Evolutionary conservation across 2,113 vertebrate genomes (phyloP).

Genomic region (Arizona elegans): DNA sequence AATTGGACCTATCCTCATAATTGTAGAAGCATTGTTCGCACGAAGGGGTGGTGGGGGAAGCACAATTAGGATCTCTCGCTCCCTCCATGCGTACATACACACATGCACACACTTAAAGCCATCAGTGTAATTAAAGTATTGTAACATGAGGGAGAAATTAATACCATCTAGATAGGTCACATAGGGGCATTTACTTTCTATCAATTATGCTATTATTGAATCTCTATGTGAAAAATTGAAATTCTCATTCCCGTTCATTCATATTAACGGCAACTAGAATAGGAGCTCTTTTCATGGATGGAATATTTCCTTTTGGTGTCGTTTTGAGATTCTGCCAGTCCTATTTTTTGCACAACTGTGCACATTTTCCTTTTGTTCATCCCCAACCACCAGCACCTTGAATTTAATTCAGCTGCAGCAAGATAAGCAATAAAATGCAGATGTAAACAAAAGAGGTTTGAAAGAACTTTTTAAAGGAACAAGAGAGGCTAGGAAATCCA

Average conservation of each 20-base stretch:
- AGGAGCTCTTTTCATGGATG: neutral
- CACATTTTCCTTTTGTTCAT: neutral
- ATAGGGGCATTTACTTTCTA: neutral
- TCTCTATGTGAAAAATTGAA: neutral
- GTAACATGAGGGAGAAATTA: neutral
- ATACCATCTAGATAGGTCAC: neutral
- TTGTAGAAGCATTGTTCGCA: neutral
- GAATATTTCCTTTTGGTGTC: neutral
- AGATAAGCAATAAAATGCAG: neutral
- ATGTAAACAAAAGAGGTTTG: constrained; percentile 29
- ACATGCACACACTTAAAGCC: neutral
- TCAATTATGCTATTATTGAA: neutral
- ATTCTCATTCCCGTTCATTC: neutral
- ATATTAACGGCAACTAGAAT: neutral
- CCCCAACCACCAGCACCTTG: no score
- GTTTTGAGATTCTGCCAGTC: constrained; percentile 17
- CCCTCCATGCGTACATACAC: neutral
- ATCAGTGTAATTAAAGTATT: constrained; percentile 5
- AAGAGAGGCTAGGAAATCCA: constrained; percentile 16
- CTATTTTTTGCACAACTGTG: neutral
- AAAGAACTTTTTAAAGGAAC: constrained; percentile 14
- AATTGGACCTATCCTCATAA: neutral
- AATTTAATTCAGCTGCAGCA: neutral
- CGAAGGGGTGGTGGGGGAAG: neutral
- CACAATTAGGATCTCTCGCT: neutral